Percentiles rank a stretch among this genome's conserved stretches.
These are phyloP conservation scores for Agrochola circellaris DNA, from an alignment of 2,888 invertebrate genomes.

Conservation along the genomic window DNA sequence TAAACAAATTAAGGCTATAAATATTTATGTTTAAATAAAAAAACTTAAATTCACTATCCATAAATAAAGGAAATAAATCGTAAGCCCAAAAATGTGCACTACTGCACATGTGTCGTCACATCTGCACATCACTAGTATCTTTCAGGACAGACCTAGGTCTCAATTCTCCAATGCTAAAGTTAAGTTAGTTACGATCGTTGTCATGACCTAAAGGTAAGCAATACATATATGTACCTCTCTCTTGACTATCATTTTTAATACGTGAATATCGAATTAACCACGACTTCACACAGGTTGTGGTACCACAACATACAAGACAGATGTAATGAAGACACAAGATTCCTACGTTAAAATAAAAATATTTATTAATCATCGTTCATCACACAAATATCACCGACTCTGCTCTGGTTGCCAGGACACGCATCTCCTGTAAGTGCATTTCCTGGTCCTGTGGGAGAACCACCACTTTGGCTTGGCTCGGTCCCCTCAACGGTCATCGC, in stretches of 20 bases:
- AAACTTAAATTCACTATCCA: neutral
- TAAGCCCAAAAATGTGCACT: neutral
- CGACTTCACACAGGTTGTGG: too few species aligned
- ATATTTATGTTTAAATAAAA: neutral
- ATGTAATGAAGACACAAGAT: constrained; percentile 28
- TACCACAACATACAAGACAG: neutral
- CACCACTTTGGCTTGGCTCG: neutral
- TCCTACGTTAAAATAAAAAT: neutral
- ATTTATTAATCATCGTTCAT: constrained; percentile 40
- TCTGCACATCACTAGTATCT: neutral
- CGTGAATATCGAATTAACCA: neutral
- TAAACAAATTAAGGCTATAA: neutral
- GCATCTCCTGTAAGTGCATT: neutral
- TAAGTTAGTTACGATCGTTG: neutral
- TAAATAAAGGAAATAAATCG: neutral
- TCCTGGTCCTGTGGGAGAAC: constrained; percentile 3
- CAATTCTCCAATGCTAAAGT: neutral
- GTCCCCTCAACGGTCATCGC: constrained; percentile 3
- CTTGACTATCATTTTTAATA: neutral
- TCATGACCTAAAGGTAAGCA: neutral
- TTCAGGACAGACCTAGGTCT: neutral
- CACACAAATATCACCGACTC: constrained; percentile 21
- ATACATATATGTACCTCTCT: neutral
- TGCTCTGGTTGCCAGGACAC: constrained; percentile 4
- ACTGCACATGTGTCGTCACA: neutral